Conservation (phyloP, 2,797 vertebrate genomes). For the Chaenodraco wilsoni region DNA sequence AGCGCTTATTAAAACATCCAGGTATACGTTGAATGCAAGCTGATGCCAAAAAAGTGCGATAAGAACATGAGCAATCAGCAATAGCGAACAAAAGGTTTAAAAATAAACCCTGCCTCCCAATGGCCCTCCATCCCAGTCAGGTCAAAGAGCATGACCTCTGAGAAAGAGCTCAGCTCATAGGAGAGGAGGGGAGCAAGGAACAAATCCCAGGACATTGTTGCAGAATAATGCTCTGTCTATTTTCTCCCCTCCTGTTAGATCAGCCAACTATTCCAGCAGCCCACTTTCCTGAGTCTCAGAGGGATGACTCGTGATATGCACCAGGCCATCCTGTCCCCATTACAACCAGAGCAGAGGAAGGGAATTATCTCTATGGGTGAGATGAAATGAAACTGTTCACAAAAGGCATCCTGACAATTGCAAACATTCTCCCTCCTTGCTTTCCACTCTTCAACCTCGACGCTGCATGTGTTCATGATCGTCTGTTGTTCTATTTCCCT, state of each 20-base stretch:
- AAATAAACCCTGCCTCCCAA: constrained; percentile 56
- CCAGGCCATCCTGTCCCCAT: constrained; percentile 61
- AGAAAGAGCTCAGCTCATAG: constrained; percentile 50
- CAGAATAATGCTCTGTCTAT: constrained; percentile 63
- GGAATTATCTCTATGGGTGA: constrained; percentile 48
- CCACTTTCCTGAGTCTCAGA: constrained; percentile 67
- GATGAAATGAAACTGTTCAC: constrained; percentile 51
- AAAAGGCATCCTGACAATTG: constrained; percentile 40
- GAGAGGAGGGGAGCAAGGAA: constrained; percentile 28
- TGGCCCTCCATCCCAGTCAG: constrained; percentile 38
- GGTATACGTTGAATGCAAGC: constrained; percentile 51
- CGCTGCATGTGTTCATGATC: constrained; percentile 3
- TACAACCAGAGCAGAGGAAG: constrained; percentile 40
- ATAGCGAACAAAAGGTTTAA: constrained; percentile 45
- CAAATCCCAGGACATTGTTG: constrained; percentile 47
- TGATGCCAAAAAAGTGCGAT: constrained; percentile 44
- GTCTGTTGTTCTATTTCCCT: constrained; percentile 4
- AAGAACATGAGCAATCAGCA: constrained; percentile 64
- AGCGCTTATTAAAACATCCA: constrained; percentile 35
- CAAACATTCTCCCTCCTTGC: constrained; percentile 18
- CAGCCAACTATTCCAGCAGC: constrained; percentile 55
- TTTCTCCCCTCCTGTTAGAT: constrained; percentile 53
- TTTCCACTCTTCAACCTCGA: constrained; percentile 7
- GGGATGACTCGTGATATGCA: constrained; percentile 58
- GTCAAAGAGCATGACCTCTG: constrained; percentile 60